Evolutionary conservation across 2,797 vertebrate genomes (phyloP), one percentile per base, ranked within the genome.

Genomic region (Peromyscus attwateri): DNA sequence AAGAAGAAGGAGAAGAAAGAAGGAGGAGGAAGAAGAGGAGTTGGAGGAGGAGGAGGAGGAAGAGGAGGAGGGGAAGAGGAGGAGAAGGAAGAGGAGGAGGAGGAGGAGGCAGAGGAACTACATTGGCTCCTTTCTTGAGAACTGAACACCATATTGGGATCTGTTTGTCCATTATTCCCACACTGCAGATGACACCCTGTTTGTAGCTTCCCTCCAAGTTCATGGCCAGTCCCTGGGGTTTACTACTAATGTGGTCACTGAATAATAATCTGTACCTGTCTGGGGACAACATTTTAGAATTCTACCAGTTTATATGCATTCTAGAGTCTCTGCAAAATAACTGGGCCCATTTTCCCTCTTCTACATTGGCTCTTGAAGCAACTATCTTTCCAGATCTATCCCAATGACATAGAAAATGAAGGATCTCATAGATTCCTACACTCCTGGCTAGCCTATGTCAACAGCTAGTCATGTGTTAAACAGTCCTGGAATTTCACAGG

Each of bases 351-450:
- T 79, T 92, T 29, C 49, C 71, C 37, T 84, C 23, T 89, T 62
- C 16, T 52, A 17, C 11, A 49, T 10, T 31, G 2, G 43, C 37
- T 94, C 81, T 83, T 70, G 23, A 92, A 75, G 43, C 73, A 80
- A 37, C 49, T 82, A 1, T 85, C 29, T 92, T 93, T 91, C 81
- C 43, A 92, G 60, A 81, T 87, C 79, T 71, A 95, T 31, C 80
- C 43, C 2, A 31, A 71, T 55, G 13, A 70, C 21, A 17, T n/a
- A n/a, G 14, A 90, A 94, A 89, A 21, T 52, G 13, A 6, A 7
- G 34, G 25, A 46, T 68, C 77, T 29, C n/a, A 49, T 34, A 79
- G 40, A 90, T 60, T 60, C 3, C 16, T 34, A 14, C 62, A 92
- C 13, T 66, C 31, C 49, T 13, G 21, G 34, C 11, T 49, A 68